Evolutionary conservation across 2,888 invertebrate genomes (phyloP).

Genomic region (Mythimna ferrago): DNA sequence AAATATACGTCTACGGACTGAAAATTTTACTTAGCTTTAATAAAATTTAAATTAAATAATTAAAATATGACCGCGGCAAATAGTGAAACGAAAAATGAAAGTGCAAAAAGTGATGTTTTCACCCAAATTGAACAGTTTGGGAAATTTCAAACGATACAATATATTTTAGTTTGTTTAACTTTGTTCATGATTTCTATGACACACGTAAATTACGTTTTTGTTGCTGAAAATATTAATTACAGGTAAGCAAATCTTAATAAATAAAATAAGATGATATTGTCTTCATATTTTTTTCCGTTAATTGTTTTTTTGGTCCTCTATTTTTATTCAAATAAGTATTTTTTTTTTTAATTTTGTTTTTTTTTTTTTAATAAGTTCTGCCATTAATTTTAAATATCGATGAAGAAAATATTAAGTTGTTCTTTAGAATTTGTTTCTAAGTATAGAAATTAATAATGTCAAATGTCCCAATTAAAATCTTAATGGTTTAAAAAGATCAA

Average conservation of each 20-base stretch:
- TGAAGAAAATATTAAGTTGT: neutral
- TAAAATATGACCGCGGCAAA: constrained; percentile 51
- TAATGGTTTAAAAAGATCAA: neutral
- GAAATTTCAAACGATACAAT: constrained; percentile 79
- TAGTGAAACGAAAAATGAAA: constrained; percentile 28
- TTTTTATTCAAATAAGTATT: no score
- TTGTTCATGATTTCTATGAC: constrained; percentile 80
- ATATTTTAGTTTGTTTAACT: constrained; percentile 78
- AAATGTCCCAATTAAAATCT: no score
- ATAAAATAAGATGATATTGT: neutral
- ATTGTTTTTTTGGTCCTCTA: neutral
- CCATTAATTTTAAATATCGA: neutral
- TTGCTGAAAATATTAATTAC: constrained; percentile 79
- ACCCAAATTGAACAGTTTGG: constrained; percentile 74
- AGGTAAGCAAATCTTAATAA: constrained; percentile 69
- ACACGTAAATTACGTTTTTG: constrained; percentile 84
- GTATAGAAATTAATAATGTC: no score
- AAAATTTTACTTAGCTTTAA: neutral
- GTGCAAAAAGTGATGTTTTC: constrained; percentile 59
- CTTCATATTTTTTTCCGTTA: neutral
- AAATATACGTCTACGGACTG: neutral
- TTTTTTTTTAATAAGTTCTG: neutral
- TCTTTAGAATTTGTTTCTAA: no score
- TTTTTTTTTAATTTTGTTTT: neutral
- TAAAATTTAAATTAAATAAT: neutral